Percentiles rank a stretch among this genome's conserved stretches.
phyloP scores from a whole-genome alignment of 1,140 invertebrate genomes.

The Meloidogyne exigua region DNA sequence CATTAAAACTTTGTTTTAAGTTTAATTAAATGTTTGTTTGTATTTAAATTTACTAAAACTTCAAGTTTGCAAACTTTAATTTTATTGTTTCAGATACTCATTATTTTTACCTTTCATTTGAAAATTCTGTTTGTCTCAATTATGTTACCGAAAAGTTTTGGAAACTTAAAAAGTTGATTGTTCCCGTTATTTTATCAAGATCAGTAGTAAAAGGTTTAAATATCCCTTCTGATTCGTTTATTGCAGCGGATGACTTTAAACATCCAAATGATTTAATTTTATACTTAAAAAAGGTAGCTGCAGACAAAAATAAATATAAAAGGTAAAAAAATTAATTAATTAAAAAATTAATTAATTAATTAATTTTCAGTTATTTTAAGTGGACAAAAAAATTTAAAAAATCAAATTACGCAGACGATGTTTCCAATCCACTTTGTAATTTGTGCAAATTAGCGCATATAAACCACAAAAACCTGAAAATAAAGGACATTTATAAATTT shows the following conservation, averaged over 20 bases:
- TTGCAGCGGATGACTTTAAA: slow-evolving; percentile 34
- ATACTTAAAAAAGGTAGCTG: not conserved
- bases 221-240: slow-evolving; percentile 30
- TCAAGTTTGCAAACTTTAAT: no score
- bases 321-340: not conserved
- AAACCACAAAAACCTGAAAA: not conserved
- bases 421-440: not conserved
- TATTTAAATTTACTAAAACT: not conserved
- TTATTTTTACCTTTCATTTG: slow-evolving; percentile 75
- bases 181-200: slow-evolving; percentile 32
- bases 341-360: no score
- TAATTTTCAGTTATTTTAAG: not conserved
- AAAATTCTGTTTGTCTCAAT: slow-evolving; percentile 67
- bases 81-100: slow-evolving; percentile 66
- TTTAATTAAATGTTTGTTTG: not conserved
- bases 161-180: slow-evolving; percentile 21
- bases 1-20: no score
- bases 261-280: slow-evolving; percentile 16
- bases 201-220: slow-evolving; percentile 11
- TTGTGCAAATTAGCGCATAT: not conserved
- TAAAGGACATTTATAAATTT: not conserved
- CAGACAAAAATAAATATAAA: not conserved
- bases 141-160: slow-evolving; percentile 58
- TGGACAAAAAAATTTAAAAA: slow-evolving; percentile 1
- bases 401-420: not conserved